A percentile compares a stretch with the other conserved stretches of the same genome.
These are phyloP conservation scores for Lycaon pictus DNA, from an alignment of 2,113 vertebrate genomes.

Conservation along the genomic window DNA sequence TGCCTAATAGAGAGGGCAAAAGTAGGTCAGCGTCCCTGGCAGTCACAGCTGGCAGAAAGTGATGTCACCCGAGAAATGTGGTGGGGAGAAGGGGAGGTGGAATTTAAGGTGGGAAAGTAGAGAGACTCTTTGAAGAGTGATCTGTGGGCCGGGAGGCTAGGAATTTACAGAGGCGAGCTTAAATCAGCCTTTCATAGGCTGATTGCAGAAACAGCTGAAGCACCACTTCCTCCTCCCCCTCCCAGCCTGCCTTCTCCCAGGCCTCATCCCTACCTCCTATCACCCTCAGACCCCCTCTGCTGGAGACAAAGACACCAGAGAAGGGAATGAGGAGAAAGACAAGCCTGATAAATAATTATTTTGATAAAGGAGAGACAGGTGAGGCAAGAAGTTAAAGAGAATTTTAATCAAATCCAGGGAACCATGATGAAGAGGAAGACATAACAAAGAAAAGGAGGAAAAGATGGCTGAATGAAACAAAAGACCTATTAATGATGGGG, in stretches of 20 bases:
- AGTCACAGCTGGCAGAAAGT: slow-evolving; percentile 75
- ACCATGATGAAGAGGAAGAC: neutral
- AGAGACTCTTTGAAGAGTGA: neutral
- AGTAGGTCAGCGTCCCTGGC: slow-evolving; percentile 83
- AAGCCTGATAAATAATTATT: neutral
- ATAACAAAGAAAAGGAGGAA: neutral
- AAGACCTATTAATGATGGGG: neutral
- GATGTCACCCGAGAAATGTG: neutral
- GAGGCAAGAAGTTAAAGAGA: neutral
- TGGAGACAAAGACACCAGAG: slow-evolving; percentile 57
- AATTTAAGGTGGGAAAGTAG: slow-evolving; percentile 24
- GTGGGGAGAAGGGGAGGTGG: neutral
- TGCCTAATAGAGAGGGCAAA: slow-evolving; percentile 67
- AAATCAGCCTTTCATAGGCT: neutral
- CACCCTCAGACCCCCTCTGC: neutral
- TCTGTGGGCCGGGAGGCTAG: neutral
- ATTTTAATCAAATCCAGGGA: neutral
- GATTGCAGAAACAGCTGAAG: slow-evolving; percentile 27
- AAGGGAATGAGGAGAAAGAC: slow-evolving; percentile 37
- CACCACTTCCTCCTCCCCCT: neutral
- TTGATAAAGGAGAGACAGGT: neutral
- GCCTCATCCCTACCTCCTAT: neutral
- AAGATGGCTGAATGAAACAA: slow-evolving; percentile 7
- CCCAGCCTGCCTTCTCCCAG: neutral
- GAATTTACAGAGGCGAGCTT: neutral